Conservation (phyloP, 2,113 vertebrate species). For the Sapajus apella region DNA sequence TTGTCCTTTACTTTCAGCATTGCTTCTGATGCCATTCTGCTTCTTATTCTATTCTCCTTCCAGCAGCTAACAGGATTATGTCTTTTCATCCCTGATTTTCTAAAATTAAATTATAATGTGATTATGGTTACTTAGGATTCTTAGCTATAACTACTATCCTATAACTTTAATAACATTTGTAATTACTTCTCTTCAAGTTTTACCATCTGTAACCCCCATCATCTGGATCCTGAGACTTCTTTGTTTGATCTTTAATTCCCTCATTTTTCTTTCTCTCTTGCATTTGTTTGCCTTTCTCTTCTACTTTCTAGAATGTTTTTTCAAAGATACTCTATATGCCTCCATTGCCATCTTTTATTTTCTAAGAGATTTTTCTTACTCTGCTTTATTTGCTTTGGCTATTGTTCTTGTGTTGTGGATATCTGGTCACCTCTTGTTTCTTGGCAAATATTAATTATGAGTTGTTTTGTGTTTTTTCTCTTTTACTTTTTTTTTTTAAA, state of each 20-base stretch:
- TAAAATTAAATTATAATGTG: not conserved
- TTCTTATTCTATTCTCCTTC: not conserved
- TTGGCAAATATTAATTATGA: not conserved
- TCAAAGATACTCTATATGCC: not conserved
- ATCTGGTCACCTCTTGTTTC: not conserved
- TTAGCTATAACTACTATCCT: not conserved
- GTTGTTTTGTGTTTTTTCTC: not conserved
- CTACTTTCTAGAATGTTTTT: not conserved
- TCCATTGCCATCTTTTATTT: not conserved
- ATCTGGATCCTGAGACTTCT: not conserved
- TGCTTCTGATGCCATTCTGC: not conserved
- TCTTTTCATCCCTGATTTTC: no score
- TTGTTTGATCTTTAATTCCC: not conserved
- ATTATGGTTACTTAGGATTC: not conserved
- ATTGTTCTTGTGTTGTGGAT: not conserved
- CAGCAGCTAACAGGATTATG: not conserved
- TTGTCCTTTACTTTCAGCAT: not conserved
- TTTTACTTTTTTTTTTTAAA: no score
- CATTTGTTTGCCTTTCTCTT: not conserved
- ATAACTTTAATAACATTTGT: not conserved
- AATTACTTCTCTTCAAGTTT: not conserved
- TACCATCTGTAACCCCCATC: not conserved
- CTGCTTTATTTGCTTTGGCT: not conserved
- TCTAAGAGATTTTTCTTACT: not conserved
- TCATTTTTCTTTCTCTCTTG: not conserved